Evolutionary conservation across 1,140 invertebrate species (phyloP), one percentile per base, ranked within the genome.

Genomic region (Pseudoatta argentina): DNA sequence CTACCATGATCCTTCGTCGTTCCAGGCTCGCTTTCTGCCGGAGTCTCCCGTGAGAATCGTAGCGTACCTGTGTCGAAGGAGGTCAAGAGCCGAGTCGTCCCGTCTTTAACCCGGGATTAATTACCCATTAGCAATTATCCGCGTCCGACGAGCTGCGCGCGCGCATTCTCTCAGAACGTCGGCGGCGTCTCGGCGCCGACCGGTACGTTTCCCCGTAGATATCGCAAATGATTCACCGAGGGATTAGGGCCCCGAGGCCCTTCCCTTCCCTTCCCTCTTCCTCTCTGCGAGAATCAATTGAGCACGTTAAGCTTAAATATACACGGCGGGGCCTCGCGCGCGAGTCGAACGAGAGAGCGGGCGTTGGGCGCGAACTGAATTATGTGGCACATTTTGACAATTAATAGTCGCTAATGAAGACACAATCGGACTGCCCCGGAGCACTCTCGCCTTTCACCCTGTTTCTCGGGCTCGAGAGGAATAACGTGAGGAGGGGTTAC

Each of bases 351-450:
- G 44, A 78, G 76, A 78, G 61, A 86, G 48, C 59, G 51, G 39
- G 53, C 18, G 24, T 51, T n/a, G 44, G 69, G 87, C 86, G 66
- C 82, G 64, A 90, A 92, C 92, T 94, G 92, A 94, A 93, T 93
- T 91, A 93, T 94, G 92, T 92, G 90, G 87, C 91, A 88, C 87
- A 87, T 90, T 93, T 93, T 91, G 91, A 93, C 93, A 94, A 95
- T 94, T 94, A 94, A 95, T 94, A 91, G 92, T 85, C 86, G 81
- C 88, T 94, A 94, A 95, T 95, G 92, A 94, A 94, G 94, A 94
- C 91, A 92, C 91, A 93, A 94, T 92, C 90, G 87, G 59, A 73
- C 61, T 88, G 91, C 89, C 91, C 91, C 86, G 85, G 69, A 88
- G 87, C 90, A 78, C 86, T 89, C 34, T 87, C 83, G 73, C 81